phyloP scores from a whole-genome alignment of 2,113 vertebrate species.

The Athene noctua region DNA sequence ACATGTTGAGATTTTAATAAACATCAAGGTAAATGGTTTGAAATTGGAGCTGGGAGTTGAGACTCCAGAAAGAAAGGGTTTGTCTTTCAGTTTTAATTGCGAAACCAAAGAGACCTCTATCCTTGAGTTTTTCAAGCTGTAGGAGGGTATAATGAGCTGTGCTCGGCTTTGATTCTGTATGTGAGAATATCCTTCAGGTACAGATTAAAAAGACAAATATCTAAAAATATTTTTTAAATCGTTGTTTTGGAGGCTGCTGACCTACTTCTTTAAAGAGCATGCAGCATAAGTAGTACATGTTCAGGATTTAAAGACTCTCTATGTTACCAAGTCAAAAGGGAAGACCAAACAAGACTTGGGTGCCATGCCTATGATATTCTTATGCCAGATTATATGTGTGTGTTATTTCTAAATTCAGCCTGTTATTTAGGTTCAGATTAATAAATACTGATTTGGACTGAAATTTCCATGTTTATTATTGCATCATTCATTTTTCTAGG shows the following conservation, averaged over 20 bases:
- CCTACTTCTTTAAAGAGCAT: neutral
- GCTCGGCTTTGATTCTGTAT: conserved; percentile 39
- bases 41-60: conserved; percentile 67
- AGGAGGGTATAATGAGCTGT: conserved; percentile 24
- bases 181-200: conserved; percentile 46
- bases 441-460: neutral
- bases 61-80: conserved; percentile 46
- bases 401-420: neutral
- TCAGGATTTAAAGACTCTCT: neutral
- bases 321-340: neutral
- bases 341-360: neutral
- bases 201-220: neutral
- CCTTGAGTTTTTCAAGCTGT: conserved; percentile 1
- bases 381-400: neutral
- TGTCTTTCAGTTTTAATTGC: conserved; percentile 68
- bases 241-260: neutral
- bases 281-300: neutral
- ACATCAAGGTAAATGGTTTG: conserved; percentile 70
- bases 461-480: neutral
- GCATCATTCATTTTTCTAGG: neutral
- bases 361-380: neutral
- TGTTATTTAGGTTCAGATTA: neutral
- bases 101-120: conserved; percentile 53
- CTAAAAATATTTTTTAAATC: neutral
- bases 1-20: conserved; percentile 69